phyloP scores from a whole-genome alignment of 2,888 invertebrate species.

The Drosophila flavopinicola region DNA sequence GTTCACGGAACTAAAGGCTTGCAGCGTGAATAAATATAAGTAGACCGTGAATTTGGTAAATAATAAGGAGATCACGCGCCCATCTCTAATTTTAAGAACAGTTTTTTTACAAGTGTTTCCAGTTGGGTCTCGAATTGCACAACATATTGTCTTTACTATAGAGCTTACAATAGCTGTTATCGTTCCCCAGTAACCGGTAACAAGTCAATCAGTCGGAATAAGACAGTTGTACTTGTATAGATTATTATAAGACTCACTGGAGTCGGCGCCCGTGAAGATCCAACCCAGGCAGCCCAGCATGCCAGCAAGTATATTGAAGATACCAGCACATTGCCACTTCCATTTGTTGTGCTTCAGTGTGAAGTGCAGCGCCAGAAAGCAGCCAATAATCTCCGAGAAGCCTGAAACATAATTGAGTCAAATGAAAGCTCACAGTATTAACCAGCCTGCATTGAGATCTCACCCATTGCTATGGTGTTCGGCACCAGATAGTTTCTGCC shows the following conservation, averaged over 20 bases:
- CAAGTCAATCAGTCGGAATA: no score
- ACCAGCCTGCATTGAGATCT: slow-evolving; percentile 2
- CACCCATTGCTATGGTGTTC: slow-evolving; percentile 84
- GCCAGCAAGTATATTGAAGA: slow-evolving; percentile 83
- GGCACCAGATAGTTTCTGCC: slow-evolving; percentile 83
- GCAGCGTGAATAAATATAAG: no score
- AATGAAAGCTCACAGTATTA: not conserved
- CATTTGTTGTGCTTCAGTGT: slow-evolving; percentile 81
- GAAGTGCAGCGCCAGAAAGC: slow-evolving; percentile 83
- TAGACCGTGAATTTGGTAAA: no score
- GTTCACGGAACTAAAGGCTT: no score
- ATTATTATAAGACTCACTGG: slow-evolving; percentile 71
- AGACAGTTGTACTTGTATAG: not conserved
- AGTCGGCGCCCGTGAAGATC: slow-evolving; percentile 76
- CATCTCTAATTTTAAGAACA: no score
- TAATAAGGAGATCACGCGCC: no score
- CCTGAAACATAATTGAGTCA: slow-evolving; percentile 62
- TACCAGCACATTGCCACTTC: slow-evolving; percentile 84
- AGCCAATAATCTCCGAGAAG: slow-evolving; percentile 84
- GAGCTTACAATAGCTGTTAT: no score
- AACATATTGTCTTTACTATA: no score
- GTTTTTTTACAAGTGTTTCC: no score
- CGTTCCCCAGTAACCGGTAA: no score
- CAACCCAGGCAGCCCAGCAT: slow-evolving; percentile 84
- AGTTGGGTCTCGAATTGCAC: no score